Percentiles rank a stretch among this genome's conserved stretches.
Evolutionary conservation across 2,888 invertebrate species (phyloP).

Genomic region (Hypolimnas misippus): DNA sequence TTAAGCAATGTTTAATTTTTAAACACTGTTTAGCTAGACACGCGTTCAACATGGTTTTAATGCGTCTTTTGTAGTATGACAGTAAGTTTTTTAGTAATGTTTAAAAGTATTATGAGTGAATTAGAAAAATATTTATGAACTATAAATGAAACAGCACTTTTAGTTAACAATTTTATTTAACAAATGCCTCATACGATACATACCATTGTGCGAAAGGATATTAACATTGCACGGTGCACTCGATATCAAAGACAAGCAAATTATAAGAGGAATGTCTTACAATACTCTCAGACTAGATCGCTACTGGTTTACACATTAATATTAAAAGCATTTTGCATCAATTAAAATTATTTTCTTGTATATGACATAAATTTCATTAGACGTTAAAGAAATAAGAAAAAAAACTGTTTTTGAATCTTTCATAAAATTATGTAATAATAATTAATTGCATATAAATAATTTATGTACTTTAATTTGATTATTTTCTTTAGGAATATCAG

Average conservation of each 20-base stretch:
- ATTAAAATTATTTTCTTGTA: neutral
- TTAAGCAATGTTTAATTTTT: no score
- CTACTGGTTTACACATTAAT: neutral
- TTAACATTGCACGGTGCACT: neutral
- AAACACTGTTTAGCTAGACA: no score
- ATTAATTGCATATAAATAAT: no score
- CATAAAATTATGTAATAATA: no score
- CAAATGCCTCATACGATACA: slow-evolving; percentile 21
- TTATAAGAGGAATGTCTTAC: neutral
- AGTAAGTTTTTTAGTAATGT: no score
- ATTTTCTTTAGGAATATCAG: no score
- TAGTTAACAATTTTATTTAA: slow-evolving; percentile 27
- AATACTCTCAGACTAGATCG: slow-evolving; percentile 2
- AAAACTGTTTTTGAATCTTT: no score
- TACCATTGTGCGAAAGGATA: slow-evolving; percentile 16
- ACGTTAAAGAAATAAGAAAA: no score
- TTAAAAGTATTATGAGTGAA: no score
- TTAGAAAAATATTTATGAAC: neutral
- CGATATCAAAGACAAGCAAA: slow-evolving; percentile 1
- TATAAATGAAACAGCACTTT: slow-evolving; percentile 12
- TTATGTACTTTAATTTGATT: no score
- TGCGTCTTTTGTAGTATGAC: no score
- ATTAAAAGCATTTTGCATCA: neutral
- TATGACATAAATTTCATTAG: neutral
- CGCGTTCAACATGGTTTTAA: no score